phyloP scores from a whole-genome alignment of 92 coral and sea anemone species.

The Parazoanthus swiftii region DNA sequence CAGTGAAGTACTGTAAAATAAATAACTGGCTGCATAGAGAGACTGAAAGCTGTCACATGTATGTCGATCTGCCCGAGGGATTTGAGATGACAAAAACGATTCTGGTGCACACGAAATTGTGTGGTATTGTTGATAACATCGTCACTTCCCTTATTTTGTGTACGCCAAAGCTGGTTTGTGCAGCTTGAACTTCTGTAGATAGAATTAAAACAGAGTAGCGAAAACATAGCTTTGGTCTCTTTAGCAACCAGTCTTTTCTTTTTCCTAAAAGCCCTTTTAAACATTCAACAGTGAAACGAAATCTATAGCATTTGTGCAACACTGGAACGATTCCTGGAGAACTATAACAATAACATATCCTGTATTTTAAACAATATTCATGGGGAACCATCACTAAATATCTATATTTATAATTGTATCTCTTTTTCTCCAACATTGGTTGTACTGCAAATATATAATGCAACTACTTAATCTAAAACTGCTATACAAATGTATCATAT shows the following conservation, averaged over 20 bases:
- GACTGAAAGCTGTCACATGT: no score
- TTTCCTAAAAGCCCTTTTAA: not conserved
- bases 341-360: not conserved
- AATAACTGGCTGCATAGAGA: no score
- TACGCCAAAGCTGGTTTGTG: not conserved
- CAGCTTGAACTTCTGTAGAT: not conserved
- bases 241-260: not conserved
- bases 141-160: not conserved
- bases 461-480: not conserved
- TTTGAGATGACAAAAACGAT: not conserved
- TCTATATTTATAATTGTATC: not conserved
- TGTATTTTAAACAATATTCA: no score
- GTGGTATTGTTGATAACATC: not conserved
- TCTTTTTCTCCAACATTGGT: not conserved
- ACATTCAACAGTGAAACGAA: not conserved
- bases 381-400: not conserved
- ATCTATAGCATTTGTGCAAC: not conserved
- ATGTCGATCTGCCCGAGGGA: no score
- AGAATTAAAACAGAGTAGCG: not conserved
- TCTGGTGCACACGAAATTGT: not conserved
- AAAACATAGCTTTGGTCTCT: no score
- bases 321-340: not conserved
- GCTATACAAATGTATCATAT: no score
- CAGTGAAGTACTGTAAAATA: no score
- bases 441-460: not conserved